Evolutionary conservation across 1,140 invertebrate genomes (phyloP), one percentile per base, ranked within the genome.

Genomic region (Hyles vespertilio): DNA sequence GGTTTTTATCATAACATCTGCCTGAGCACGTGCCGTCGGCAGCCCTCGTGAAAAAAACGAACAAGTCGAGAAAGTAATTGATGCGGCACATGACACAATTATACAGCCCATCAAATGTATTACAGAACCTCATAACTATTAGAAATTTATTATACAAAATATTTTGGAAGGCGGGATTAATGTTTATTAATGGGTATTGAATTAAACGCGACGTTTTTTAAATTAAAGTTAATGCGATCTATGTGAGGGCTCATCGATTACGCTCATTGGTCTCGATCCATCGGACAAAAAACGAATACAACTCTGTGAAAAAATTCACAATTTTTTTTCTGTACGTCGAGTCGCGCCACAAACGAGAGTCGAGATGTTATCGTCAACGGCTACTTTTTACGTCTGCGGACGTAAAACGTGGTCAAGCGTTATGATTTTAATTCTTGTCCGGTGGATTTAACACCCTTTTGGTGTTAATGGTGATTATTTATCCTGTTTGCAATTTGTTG

Each of bases 1-100:
- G 56, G 67, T 74, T 77, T 78, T 77, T 75, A 72, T 60, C 57
- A 52, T 63, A 71, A 72, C 77, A 84, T 77, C 79, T 81, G 81
- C 34, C 56, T n/a, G 12, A 64, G 54, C 67, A 64, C 65, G 67
- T 67, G 67, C 54, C 59, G 53, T 47, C 36, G 59, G 45, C 49
- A 56, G 61, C 50, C 44, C 34, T 36, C 52, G 54, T 53, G 48
- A 36, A 57, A 56, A 48, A 22, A 34, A 48, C 46, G 46, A 48
- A 56, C 9, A 56, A 48, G 32, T 32, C 33, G 32, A 9, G 7
- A 44, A 48, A 48, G 32, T 44, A 48, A 48, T 47, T 56, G 32
- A 56, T 44, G 52, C 45, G 36, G 8, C 51, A 5, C 22, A 12
- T 59, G 45, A 59, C 48, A n/a, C 48, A 51, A 58, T 67, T 69